These are phyloP conservation scores for Lasiommata megera DNA, from an alignment of 2,888 invertebrate genomes.

Conservation along the genomic window DNA sequence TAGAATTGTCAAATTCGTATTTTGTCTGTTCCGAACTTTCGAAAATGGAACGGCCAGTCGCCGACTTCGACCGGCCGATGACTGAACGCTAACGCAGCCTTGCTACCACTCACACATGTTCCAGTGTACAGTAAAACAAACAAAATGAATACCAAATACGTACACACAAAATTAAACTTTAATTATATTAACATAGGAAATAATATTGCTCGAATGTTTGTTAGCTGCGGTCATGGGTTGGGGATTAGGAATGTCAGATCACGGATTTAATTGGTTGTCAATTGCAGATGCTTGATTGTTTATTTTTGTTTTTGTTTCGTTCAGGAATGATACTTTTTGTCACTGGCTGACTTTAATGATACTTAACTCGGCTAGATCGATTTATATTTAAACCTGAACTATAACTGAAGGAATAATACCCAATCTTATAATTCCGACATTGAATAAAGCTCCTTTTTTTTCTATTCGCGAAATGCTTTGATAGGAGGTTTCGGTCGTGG, in stretches of 20 bases:
- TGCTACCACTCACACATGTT: slow-evolving; percentile 30
- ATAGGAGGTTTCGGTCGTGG: no score
- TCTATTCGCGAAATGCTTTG: no score
- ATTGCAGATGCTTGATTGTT: slow-evolving; percentile 20
- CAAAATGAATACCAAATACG: slow-evolving; percentile 6
- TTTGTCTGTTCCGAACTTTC: slow-evolving; percentile 29
- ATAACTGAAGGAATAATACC: no score
- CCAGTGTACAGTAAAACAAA: slow-evolving; percentile 22
- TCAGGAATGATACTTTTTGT: background rate
- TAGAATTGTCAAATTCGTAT: slow-evolving; percentile 5
- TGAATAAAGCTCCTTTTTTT: no score
- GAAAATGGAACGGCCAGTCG: slow-evolving; percentile 51
- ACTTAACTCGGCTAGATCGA: background rate
- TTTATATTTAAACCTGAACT: no score
- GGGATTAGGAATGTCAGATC: slow-evolving; percentile 17
- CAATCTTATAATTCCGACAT: no score
- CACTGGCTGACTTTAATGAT: background rate
- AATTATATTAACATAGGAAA: background rate
- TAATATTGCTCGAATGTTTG: background rate
- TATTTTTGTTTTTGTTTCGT: slow-evolving; percentile 9
- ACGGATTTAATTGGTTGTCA: slow-evolving; percentile 20
- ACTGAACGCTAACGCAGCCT: slow-evolving; percentile 53
- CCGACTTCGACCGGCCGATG: slow-evolving; percentile 59
- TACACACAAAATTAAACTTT: slow-evolving; percentile 11
- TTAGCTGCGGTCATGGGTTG: slow-evolving; percentile 1